Percentiles rank a stretch among this genome's conserved stretches.
Conservation (phyloP, 2,888 invertebrate species). For the Drosophila colorata region DNA sequence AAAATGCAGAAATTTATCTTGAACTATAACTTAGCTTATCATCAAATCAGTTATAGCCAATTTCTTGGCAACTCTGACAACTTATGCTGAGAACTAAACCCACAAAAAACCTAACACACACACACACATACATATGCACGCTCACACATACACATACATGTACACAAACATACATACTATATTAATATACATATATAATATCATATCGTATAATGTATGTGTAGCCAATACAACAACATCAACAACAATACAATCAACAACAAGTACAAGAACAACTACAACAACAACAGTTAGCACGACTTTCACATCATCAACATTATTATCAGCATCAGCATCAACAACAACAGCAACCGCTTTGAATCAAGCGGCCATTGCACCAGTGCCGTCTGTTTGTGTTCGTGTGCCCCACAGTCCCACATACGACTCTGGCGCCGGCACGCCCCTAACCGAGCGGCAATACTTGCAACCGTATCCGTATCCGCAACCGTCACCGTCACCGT, state of each 20-base stretch:
- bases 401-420: constrained; percentile 85
- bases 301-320: constrained; percentile 78
- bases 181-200: constrained; percentile 25
- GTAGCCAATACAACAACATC: constrained; percentile 61
- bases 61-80: background rate
- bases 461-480: constrained; percentile 71
- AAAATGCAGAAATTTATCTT: background rate
- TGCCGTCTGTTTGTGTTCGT: constrained; percentile 86
- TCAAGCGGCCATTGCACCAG: constrained; percentile 80
- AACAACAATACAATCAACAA: constrained; percentile 72
- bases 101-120: background rate
- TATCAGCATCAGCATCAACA: constrained; percentile 74
- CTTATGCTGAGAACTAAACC: constrained; percentile 1
- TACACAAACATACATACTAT: constrained; percentile 12
- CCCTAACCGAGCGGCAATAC: constrained; percentile 60
- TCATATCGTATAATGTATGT: constrained; percentile 50
- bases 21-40: constrained; percentile 8
- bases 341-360: constrained; percentile 67
- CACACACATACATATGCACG: too few species aligned
- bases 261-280: constrained; percentile 51
- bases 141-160: constrained; percentile 3
- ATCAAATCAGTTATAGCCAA: background rate
- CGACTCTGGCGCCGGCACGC: constrained; percentile 82
- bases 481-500: constrained; percentile 44
- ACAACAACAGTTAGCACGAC: constrained; percentile 77